phyloP scores from a whole-genome alignment of 1,140 invertebrate species.

The Oncopeltus fasciatus region DNA sequence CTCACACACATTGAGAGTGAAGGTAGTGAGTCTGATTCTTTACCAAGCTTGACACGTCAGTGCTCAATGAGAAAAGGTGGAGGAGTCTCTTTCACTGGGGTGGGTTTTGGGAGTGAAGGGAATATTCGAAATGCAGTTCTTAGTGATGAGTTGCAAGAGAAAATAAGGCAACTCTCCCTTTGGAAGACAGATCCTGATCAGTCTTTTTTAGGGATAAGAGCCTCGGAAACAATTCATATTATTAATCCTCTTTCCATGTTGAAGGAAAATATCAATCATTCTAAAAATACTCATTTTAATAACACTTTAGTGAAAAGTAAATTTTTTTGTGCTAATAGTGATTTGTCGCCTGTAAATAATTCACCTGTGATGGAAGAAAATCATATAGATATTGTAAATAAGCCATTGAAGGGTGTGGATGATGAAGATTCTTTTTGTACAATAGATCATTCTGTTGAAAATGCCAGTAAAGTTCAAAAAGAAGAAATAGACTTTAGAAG shows the following conservation, averaged over 20 bases:
- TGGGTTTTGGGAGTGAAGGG: conserved; percentile 38
- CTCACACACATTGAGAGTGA: conserved; percentile 54
- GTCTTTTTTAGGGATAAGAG: conserved; percentile 29
- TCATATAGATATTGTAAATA: too few species aligned
- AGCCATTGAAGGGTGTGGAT: not conserved
- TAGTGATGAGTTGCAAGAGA: conserved; percentile 39
- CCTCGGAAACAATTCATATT: conserved; percentile 25
- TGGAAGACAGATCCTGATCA: conserved; percentile 21
- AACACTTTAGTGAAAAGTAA: not conserved
- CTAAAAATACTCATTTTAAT: not conserved
- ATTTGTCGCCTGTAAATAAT: not conserved
- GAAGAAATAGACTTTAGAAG: not conserved
- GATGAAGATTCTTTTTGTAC: not conserved
- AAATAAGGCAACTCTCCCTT: conserved; percentile 35
- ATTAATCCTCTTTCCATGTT: not conserved
- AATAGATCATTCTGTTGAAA: not conserved
- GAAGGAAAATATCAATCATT: not conserved
- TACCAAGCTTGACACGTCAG: conserved; percentile 21
- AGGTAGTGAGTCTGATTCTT: conserved; percentile 35
- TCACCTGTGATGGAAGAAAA: not conserved
- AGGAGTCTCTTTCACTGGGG: conserved; percentile 20
- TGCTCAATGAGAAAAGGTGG: conserved; percentile 20
- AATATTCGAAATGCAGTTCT: conserved; percentile 36
- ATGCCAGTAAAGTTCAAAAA: not conserved
- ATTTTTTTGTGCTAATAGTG: not conserved